Percentiles rank a stretch among this genome's conserved stretches.
These are phyloP conservation scores for Gastrophryne carolinensis DNA, from an alignment of 2,797 vertebrate genomes.

Conservation along the genomic window DNA sequence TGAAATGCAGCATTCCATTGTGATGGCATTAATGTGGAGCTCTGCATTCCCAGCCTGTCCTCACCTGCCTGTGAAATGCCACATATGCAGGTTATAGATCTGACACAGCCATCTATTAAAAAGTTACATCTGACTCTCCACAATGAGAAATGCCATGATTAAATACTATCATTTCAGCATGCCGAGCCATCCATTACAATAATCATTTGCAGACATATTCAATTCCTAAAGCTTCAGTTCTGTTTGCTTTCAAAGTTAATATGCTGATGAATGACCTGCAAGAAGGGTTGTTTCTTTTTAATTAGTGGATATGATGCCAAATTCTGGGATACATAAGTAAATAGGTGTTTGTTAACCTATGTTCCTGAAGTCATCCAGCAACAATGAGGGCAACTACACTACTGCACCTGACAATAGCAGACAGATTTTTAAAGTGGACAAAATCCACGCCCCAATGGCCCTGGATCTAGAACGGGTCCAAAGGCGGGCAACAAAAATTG, in stretches of 20 bases:
- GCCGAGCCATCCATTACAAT: slow-evolving; percentile 69
- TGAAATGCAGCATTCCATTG: slow-evolving; percentile 34
- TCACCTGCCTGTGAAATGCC: slow-evolving; percentile 55
- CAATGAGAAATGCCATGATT: slow-evolving; percentile 51
- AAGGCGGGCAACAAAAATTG: too few species aligned
- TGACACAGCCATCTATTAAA: slow-evolving; percentile 49
- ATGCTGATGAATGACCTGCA: slow-evolving; percentile 78
- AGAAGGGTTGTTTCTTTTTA: slow-evolving; percentile 75
- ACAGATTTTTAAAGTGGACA: too few species aligned
- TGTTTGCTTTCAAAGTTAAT: slow-evolving; percentile 74
- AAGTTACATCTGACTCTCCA: slow-evolving; percentile 46
- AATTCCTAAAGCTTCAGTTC: slow-evolving; percentile 68
- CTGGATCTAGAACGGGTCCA: too few species aligned
- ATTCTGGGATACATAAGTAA: slow-evolving; percentile 55
- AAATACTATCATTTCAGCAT: slow-evolving; percentile 56
- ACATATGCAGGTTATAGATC: slow-evolving; percentile 53
- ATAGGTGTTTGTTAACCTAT: not conserved
- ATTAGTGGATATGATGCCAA: slow-evolving; percentile 65
- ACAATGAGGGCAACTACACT: too few species aligned
- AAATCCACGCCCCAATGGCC: too few species aligned
- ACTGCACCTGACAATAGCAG: too few species aligned
- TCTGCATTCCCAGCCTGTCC: slow-evolving; percentile 55
- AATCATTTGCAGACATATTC: slow-evolving; percentile 76
- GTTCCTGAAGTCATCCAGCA: too few species aligned
- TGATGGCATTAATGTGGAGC: slow-evolving; percentile 30